Evolutionary conservation across 2,797 vertebrate genomes (phyloP), one percentile per base, ranked within the genome.

Genomic region (Hirundo rustica): DNA sequence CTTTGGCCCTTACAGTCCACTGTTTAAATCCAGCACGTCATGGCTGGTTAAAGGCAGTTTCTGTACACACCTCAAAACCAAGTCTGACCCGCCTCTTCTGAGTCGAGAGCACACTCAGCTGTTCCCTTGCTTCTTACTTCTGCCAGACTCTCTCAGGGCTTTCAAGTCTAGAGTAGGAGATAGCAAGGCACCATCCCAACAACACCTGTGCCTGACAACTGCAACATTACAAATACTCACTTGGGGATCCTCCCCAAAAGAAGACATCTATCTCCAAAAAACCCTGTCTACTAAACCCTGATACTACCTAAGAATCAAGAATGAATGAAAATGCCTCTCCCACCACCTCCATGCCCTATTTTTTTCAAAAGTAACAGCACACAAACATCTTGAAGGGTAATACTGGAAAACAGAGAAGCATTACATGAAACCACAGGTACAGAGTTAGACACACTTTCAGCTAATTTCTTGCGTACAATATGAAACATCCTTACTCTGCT

Each of bases 171-270:
- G 76, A 47, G 6, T 2, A 50, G 80, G 48, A 20, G 36, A 80
- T 8, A 51, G 25, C 5, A 62, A 23, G 5, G 7, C 1, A 4
- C 19, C 27, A 17, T 44, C 36, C 15, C 34, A 29, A 15, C 5
- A 14, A 21, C 40, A 34, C 6, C 22, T 17, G 23, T 6, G 2
- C 20, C 38, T 19, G 32, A 70, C 30, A 70, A 44, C 27, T 10
- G 4, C 4, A 5, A 38, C 36, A 51, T 23, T 47, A 26, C 5
- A 58, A 80, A 17, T 0, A 5, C 10, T 73, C 1, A 2, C 11
- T 6, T 60, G 23, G 26, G 44, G 11, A 71, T 83, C 66, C 20
- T 47, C 18, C 44, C 17, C 22, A 30, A 48, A 54, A 72, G 10
- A 86, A 51, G 20, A 76, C 5, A 47, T 18, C 13, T 14, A 30